Conservation (phyloP, 1,140 invertebrate genomes). For the Mylabris phalerata region DNA sequence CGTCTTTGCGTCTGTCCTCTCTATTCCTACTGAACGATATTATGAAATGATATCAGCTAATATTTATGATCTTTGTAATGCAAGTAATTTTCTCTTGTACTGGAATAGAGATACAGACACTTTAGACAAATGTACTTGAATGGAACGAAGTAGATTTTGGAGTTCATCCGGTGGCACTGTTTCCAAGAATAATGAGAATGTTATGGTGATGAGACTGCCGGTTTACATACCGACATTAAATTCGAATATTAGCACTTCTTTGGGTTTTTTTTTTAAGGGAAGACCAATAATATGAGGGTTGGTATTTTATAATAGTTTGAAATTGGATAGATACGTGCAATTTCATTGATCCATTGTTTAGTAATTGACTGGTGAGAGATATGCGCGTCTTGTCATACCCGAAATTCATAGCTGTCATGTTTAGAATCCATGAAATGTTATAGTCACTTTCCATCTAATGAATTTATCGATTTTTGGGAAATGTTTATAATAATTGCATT, state of each 20-base stretch:
- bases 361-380: not conserved
- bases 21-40: no score
- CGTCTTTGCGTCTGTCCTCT: not conserved
- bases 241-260: conserved; percentile 29
- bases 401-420: not conserved
- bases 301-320: conserved; percentile 6
- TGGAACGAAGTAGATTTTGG: conserved; percentile 25
- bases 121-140: conserved; percentile 35
- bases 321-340: not conserved
- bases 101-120: conserved; percentile 30
- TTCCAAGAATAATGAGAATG: conserved; percentile 38
- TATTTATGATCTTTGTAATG: conserved; percentile 31
- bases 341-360: not conserved
- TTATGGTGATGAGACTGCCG: conserved; percentile 37
- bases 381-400: not conserved
- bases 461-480: no score
- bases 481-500: no score
- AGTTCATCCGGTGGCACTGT: conserved; percentile 21
- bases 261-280: not conserved
- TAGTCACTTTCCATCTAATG: not conserved
- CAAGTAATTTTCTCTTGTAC: conserved; percentile 25
- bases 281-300: conserved; percentile 28
- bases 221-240: conserved; percentile 36
- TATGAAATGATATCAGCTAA: conserved; percentile 23
- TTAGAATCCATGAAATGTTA: conserved; percentile 8